Evolutionary conservation across 2,113 vertebrate genomes (phyloP).

Genomic region (Neoarius graeffei): DNA sequence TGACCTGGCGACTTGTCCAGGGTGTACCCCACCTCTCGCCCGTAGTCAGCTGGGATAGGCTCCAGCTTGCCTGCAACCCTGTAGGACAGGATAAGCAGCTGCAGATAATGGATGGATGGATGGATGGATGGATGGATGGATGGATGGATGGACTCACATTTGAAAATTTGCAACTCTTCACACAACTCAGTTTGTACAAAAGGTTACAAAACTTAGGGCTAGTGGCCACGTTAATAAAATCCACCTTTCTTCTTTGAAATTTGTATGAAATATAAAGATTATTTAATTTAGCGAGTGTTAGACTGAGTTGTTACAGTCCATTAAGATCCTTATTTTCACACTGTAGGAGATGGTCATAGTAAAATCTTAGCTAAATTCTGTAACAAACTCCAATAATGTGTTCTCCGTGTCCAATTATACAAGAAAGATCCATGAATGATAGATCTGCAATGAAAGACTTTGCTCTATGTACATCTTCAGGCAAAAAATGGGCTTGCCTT

Average conservation of each 20-base stretch:
- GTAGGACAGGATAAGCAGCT: too few relatives aligned
- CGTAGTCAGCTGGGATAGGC: too few relatives aligned
- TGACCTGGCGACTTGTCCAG: too few relatives aligned
- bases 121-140: too few relatives aligned
- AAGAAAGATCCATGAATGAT: background rate
- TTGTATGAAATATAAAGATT: background rate
- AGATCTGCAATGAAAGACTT: background rate
- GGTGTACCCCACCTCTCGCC: too few relatives aligned
- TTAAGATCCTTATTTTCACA: background rate
- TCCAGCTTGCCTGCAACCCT: too few relatives aligned
- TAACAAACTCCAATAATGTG: background rate
- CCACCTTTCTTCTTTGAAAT: background rate
- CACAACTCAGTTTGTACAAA: background rate
- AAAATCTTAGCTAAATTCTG: background rate
- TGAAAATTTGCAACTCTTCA: background rate
- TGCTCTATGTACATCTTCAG: background rate
- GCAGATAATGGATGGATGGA: too few relatives aligned
- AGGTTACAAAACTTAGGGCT: background rate
- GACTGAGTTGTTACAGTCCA: background rate
- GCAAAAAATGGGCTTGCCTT: background rate
- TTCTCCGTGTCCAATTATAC: background rate
- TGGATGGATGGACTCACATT: background rate
- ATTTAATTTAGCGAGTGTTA: background rate
- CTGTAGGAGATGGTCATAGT: background rate
- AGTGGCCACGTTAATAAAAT: background rate